phyloP scores from a whole-genome alignment of 2,888 invertebrate species.

The Tupiocoris notatus region DNA sequence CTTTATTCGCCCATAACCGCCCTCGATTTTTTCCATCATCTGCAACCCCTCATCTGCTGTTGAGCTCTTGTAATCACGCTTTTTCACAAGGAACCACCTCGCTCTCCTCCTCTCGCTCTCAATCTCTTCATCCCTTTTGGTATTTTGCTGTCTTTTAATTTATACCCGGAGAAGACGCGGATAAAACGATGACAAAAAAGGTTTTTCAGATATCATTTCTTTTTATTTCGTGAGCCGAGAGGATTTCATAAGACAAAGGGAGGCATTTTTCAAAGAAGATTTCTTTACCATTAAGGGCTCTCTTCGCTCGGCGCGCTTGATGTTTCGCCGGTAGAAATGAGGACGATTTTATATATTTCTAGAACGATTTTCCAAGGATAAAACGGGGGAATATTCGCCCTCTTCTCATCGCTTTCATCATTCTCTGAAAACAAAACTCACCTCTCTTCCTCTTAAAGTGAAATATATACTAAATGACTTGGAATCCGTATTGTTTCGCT shows the following conservation, averaged over 20 bases:
- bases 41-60: slow-evolving; percentile 17
- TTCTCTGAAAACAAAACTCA: slow-evolving; percentile 1
- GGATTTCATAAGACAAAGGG: slow-evolving; percentile 34
- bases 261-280: slow-evolving; percentile 40
- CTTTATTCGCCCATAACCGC: slow-evolving; percentile 37
- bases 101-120: slow-evolving; percentile 1
- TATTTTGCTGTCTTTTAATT: slow-evolving; percentile 26
- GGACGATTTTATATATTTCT: slow-evolving; percentile 24
- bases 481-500: slow-evolving; percentile 8
- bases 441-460: slow-evolving; percentile 12
- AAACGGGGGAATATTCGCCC: slow-evolving; percentile 6
- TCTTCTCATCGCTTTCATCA: slow-evolving; percentile 6
- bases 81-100: slow-evolving; percentile 28
- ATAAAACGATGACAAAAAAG: not conserved
- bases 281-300: slow-evolving; percentile 28
- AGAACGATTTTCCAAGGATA: slow-evolving; percentile 22
- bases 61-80: slow-evolving; percentile 36
- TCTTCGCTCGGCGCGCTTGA: slow-evolving; percentile 20
- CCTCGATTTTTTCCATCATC: slow-evolving; percentile 4
- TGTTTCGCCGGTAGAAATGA: slow-evolving; percentile 18
- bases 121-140: not conserved
- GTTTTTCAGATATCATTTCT: slow-evolving; percentile 30
- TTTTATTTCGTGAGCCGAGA: slow-evolving; percentile 30
- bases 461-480: slow-evolving; percentile 23
- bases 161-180: slow-evolving; percentile 8